Evolutionary conservation across 2,888 invertebrate species (phyloP), one percentile per base, ranked within the genome.

Genomic region (Sylvicola fuscatus): DNA sequence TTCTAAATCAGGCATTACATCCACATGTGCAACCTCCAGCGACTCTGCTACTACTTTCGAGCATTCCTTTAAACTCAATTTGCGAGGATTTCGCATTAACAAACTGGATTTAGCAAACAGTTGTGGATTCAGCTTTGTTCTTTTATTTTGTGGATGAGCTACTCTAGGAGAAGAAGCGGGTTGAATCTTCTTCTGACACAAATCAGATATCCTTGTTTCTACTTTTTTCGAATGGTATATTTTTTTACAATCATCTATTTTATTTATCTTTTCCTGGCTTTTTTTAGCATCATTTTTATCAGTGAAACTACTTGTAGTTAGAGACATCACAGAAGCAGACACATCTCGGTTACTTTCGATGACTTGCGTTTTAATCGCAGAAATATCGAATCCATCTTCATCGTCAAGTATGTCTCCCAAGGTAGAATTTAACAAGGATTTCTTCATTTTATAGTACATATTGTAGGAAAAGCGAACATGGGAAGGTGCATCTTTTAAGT

Each of bases 371-470:
- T 29, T 29, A 39, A 54, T 36, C 4, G 28, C 31, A 12, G 35
- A 32, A 21, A 57, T 43, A 47, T 56, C 53, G 33, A 53, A 56
- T 1, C 55, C 56, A 38, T 36, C 35, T 6, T 38, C 34, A 28
- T 33, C 36, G 14, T 58, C 52, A 13, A 54, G 64, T 15, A 70
- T 62, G 45, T 68, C 69, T 39, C 64, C 64, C 8, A 82, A 58
- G 4, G 76, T 74, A 46, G 72, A 71, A 48, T 83, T 80, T 33
- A 84, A 59, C 14, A 74, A 72, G 15, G 66, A 64, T 27, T 78
- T 78, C 59, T 84, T 84, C 6, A 83, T 53, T 44, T 76, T 70
- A 58, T 78, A 84, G 53, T 84, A 84, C 54, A 72, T 74, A 54
- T 76, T 79, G 49, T 87, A 87, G 0, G 84, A 78, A 50, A 77